These are phyloP conservation scores for Melangyna quadrimaculata DNA, from an alignment of 2,888 invertebrate species.

Conservation along the genomic window DNA sequence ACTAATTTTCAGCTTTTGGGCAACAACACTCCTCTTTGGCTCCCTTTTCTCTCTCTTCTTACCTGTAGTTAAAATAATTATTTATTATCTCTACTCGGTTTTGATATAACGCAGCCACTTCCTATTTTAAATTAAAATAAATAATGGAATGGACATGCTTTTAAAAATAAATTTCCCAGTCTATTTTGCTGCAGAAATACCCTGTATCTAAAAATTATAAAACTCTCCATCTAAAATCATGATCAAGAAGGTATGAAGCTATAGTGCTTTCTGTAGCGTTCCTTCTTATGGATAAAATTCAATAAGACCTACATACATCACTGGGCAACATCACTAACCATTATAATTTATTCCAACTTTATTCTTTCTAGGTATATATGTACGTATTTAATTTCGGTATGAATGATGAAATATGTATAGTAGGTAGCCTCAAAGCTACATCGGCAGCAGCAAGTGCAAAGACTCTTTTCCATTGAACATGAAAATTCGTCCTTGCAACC, in stretches of 20 bases:
- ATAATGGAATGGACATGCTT: no score
- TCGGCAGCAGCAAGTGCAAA: not conserved
- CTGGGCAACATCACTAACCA: slow-evolving; percentile 5
- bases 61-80: no score
- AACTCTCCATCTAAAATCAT: not conserved
- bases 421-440: slow-evolving; percentile 2
- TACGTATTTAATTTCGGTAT: not conserved
- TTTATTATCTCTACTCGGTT: no score
- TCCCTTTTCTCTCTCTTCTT: no score
- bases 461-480: slow-evolving; percentile 15
- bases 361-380: not conserved
- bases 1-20: no score
- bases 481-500: slow-evolving; percentile 54
- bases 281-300: slow-evolving; percentile 35
- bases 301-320: slow-evolving; percentile 19
- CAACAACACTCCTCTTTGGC: no score
- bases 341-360: slow-evolving; percentile 3
- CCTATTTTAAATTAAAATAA: no score
- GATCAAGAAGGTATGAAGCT: not conserved
- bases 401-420: slow-evolving; percentile 8
- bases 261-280: slow-evolving; percentile 12
- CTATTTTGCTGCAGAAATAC: no score
- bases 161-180: no score
- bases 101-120: no score
- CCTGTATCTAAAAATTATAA: not conserved